These are phyloP conservation scores for Hoplostethus atlanticus DNA, from an alignment of 2,797 vertebrate species.

Conservation along the genomic window DNA sequence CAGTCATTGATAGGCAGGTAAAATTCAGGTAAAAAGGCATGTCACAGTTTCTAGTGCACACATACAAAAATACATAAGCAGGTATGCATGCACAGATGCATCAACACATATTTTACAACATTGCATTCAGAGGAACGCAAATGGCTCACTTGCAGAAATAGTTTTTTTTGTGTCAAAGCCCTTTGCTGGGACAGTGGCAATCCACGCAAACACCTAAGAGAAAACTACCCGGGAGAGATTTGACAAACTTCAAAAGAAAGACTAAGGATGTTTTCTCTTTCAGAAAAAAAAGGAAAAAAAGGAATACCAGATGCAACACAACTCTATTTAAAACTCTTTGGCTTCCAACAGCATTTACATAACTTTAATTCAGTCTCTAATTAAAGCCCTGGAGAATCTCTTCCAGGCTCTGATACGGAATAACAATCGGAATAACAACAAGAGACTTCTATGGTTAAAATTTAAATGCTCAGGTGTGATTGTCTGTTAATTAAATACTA, in stretches of 20 bases:
- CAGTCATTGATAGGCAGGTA: conserved; percentile 43
- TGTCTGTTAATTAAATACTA: conserved; percentile 81
- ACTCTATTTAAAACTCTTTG: conserved; percentile 76
- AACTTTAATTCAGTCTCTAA: conserved; percentile 84
- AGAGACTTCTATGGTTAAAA: conserved; percentile 66
- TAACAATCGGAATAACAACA: conserved; percentile 75
- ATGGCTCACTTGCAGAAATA: conserved; percentile 39
- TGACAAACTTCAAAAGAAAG: conserved; percentile 81
- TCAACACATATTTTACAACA: background rate
- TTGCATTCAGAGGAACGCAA: conserved; percentile 35
- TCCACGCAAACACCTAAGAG: conserved; percentile 62
- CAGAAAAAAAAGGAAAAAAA: conserved; percentile 33
- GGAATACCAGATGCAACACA: conserved; percentile 70
- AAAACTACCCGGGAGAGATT: conserved; percentile 66
- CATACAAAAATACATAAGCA: background rate
- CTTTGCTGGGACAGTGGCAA: conserved; percentile 69
- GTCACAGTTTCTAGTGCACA: background rate
- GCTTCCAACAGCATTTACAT: conserved; percentile 82
- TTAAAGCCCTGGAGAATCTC: conserved; percentile 83
- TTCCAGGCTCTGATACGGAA: conserved; percentile 74
- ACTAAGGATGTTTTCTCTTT: conserved; percentile 67
- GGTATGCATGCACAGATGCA: background rate
- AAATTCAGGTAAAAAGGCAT: conserved; percentile 2
- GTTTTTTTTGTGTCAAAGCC: conserved; percentile 40
- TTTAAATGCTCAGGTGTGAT: conserved; percentile 83